phyloP scores from a whole-genome alignment of 2,797 vertebrate genomes.

The Cichlasoma orientale region DNA sequence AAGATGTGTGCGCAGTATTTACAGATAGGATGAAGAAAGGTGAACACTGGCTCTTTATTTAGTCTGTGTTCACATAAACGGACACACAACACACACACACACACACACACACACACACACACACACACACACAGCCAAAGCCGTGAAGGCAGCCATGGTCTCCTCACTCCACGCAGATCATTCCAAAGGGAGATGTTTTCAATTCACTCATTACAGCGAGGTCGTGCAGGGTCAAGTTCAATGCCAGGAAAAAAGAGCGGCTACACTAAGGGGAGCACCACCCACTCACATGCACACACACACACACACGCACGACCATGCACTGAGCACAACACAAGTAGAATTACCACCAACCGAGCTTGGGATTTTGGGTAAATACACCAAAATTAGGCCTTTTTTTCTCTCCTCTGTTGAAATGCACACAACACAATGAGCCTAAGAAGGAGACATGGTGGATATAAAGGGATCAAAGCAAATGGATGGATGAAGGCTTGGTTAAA shows the following conservation, averaged over 20 bases:
- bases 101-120: slow-evolving; percentile 27
- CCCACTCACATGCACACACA: slow-evolving; percentile 47
- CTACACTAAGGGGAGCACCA: slow-evolving; percentile 82
- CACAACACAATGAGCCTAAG: not conserved
- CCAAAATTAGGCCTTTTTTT: slow-evolving; percentile 81
- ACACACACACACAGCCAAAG: slow-evolving; percentile 19
- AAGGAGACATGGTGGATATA: slow-evolving; percentile 24
- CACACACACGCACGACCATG: slow-evolving; percentile 53
- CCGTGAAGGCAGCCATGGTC: slow-evolving; percentile 79
- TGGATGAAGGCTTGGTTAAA: slow-evolving; percentile 78
- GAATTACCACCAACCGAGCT: slow-evolving; percentile 45
- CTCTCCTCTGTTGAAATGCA: too few species aligned
- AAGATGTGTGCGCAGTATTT: slow-evolving; percentile 29
- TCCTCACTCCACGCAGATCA: slow-evolving; percentile 90
- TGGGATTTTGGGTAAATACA: slow-evolving; percentile 89
- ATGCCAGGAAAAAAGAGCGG: slow-evolving; percentile 90
- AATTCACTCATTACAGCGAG: slow-evolving; percentile 98
- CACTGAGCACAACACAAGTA: slow-evolving; percentile 59
- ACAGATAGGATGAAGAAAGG: slow-evolving; percentile 66
- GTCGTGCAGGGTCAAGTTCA: slow-evolving; percentile 97
- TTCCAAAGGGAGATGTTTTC: slow-evolving; percentile 99
- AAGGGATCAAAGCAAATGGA: slow-evolving; percentile 65
- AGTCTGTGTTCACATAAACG: slow-evolving; percentile 78
- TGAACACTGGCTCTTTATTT: slow-evolving; percentile 88
- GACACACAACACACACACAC: slow-evolving; percentile 17